Evolutionary conservation across 2,888 invertebrate genomes (phyloP).

Genomic region (Diarsia mendica): DNA sequence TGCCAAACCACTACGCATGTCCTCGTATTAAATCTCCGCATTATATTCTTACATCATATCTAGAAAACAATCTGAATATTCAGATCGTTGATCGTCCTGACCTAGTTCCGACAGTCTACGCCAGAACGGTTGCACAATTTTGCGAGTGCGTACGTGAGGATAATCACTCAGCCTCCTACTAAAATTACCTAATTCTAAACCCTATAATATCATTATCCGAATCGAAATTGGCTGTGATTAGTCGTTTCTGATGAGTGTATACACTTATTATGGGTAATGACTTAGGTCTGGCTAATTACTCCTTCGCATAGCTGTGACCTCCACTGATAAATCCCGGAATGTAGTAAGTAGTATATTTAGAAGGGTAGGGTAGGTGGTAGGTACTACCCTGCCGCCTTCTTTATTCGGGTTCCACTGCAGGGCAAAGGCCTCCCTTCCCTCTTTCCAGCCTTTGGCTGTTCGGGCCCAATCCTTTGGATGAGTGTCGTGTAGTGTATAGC

Average conservation of each 20-base stretch:
- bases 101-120: slow-evolving; percentile 12
- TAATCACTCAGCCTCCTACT: neutral
- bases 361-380: neutral
- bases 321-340: neutral
- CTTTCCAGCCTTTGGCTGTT: too few species aligned
- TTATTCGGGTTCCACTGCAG: neutral
- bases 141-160: slow-evolving; percentile 42
- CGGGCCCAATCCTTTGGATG: too few species aligned
- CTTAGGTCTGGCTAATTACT: neutral
- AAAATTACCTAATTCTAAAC: slow-evolving; percentile 1
- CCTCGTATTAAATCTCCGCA: neutral
- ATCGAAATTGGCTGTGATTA: neutral
- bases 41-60: neutral
- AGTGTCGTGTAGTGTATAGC: too few species aligned
- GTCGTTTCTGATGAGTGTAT: neutral
- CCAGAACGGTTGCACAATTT: slow-evolving; percentile 31
- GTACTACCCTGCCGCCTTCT: neutral
- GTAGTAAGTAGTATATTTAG: neutral
- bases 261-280: neutral
- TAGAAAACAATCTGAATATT: slow-evolving; percentile 17
- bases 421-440: too few species aligned
- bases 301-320: neutral
- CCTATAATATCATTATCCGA: slow-evolving; percentile 12
- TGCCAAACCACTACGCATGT: neutral
- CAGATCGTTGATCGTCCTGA: slow-evolving; percentile 7